Evolutionary conservation across 2,113 vertebrate species (phyloP).

Genomic region (Fulica atra): DNA sequence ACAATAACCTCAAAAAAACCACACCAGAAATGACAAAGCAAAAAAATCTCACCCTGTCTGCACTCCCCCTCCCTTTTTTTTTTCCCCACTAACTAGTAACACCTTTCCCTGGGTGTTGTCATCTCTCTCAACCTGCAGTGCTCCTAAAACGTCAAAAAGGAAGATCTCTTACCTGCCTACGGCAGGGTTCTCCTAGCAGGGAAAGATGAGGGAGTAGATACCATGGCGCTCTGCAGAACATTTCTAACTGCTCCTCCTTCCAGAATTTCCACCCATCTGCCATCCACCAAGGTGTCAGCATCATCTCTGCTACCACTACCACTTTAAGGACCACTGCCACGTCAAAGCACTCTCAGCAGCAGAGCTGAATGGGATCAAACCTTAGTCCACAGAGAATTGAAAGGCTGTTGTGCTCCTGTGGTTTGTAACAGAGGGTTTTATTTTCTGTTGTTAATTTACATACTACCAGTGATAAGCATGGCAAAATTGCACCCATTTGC

Average conservation of each 20-base stretch:
- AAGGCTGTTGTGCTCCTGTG: neutral
- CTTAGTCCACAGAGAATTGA: neutral
- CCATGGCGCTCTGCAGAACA: neutral
- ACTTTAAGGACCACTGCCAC: neutral
- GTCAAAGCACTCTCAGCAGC: neutral
- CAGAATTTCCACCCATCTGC: neutral
- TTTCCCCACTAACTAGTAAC: neutral
- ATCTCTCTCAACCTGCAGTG: neutral
- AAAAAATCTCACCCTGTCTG: neutral
- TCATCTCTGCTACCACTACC: neutral
- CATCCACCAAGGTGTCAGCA: neutral
- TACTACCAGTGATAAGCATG: neutral
- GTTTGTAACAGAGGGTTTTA: neutral
- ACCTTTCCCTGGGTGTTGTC: neutral
- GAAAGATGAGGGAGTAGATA: neutral
- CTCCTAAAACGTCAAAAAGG: neutral
- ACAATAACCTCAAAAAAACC: neutral
- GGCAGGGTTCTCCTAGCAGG: neutral
- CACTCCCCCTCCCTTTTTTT: neutral
- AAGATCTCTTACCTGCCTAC: neutral
- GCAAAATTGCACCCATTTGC: neutral
- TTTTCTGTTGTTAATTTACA: neutral
- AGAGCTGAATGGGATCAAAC: neutral
- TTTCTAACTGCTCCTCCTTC: neutral
- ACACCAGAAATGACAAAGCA: too few relatives aligned